Conservation (phyloP, 2,888 invertebrate genomes). For the Archips xylosteana region DNA sequence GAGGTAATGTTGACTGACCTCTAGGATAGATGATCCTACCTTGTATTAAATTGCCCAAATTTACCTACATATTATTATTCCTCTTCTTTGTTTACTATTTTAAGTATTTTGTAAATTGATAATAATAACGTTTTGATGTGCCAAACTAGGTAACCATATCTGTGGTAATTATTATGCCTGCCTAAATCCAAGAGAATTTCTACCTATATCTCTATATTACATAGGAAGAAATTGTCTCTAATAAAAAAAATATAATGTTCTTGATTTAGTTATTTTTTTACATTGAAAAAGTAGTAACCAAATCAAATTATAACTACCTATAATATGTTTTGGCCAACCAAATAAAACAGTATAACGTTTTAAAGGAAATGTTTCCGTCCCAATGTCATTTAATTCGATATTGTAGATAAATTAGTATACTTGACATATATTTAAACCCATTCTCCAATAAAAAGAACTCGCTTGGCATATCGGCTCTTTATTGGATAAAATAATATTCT, state of each 20-base stretch:
- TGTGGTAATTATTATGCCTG: background rate
- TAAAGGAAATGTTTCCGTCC: conserved; percentile 82
- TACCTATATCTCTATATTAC: background rate
- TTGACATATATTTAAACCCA: conserved; percentile 48
- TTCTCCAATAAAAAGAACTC: background rate
- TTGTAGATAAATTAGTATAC: conserved; percentile 57
- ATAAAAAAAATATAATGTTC: background rate
- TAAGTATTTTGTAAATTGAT: conserved; percentile 2
- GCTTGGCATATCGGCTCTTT: background rate
- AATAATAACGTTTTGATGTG: background rate
- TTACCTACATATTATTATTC: background rate
- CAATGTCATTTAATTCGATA: conserved; percentile 80
- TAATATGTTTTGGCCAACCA: conserved; percentile 27
- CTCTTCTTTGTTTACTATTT: background rate
- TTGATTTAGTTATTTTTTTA: background rate
- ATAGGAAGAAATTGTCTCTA: background rate
- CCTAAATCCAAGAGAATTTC: background rate
- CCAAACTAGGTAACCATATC: background rate
- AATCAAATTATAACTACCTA: conserved; percentile 20
- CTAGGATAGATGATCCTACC: background rate
- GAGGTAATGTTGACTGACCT: background rate
- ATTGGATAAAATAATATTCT: background rate
- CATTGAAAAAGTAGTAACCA: conserved; percentile 25
- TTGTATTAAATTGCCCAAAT: background rate
- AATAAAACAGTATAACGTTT: conserved; percentile 48